These are phyloP conservation scores for Brachynemurus nebulosus DNA, from an alignment of 2,888 invertebrate genomes.

Conservation along the genomic window DNA sequence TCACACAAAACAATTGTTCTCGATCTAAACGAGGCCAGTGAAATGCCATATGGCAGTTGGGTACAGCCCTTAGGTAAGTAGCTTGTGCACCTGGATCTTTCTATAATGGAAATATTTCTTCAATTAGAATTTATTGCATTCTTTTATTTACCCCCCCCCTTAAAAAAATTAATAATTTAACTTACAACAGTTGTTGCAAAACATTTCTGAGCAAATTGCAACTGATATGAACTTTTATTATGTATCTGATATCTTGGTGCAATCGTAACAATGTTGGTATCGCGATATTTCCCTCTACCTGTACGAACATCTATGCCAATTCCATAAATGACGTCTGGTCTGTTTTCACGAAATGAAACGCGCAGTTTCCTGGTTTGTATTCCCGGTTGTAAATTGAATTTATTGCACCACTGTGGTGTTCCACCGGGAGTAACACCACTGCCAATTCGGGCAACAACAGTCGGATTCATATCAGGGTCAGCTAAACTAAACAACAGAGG, in stretches of 20 bases:
- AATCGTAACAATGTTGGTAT: slow-evolving; percentile 83
- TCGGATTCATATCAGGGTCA: slow-evolving; percentile 73
- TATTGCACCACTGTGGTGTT: slow-evolving; percentile 64
- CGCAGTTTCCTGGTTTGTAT: slow-evolving; percentile 51
- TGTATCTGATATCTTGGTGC: slow-evolving; percentile 88
- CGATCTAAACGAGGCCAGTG: slow-evolving; percentile 92
- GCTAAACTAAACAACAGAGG: slow-evolving; percentile 90
- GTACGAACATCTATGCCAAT: slow-evolving; percentile 82
- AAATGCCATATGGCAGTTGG: slow-evolving; percentile 85
- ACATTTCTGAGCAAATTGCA: slow-evolving; percentile 84
- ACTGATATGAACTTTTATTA: slow-evolving; percentile 63
- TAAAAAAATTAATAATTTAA: slow-evolving; percentile 15
- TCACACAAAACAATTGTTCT: slow-evolving; percentile 76
- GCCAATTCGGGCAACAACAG: slow-evolving; percentile 65
- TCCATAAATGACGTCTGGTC: slow-evolving; percentile 60
- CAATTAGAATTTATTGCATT: slow-evolving; percentile 11
- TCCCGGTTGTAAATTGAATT: slow-evolving; percentile 73
- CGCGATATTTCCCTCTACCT: slow-evolving; percentile 78
- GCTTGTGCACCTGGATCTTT: slow-evolving; percentile 27
- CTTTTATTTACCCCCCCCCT: neutral
- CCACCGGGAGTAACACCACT: slow-evolving; percentile 41
- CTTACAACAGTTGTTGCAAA: slow-evolving; percentile 58
- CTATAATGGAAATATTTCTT: slow-evolving; percentile 11
- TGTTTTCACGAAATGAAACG: slow-evolving; percentile 42
- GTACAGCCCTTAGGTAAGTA: slow-evolving; percentile 64